Evolutionary conservation across 35 echinoderm and acorn worm species (phyloP).

Genomic region (Heliocidaris erythrogramma): DNA sequence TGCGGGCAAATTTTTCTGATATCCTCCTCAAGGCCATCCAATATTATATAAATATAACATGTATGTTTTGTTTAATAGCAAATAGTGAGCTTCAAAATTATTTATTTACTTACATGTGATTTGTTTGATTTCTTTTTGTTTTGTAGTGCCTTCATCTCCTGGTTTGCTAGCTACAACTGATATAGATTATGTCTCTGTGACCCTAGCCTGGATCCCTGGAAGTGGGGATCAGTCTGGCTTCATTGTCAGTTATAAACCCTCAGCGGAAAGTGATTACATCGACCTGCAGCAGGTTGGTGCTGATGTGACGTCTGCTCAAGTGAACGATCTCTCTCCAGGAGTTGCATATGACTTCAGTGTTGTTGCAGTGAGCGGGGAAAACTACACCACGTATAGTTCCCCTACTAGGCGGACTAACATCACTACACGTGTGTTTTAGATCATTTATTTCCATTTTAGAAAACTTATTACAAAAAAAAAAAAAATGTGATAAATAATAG

Average conservation of each 20-base stretch:
- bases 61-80: too few relatives aligned
- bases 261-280: not conserved
- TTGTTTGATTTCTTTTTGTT: too few relatives aligned
- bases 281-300: not conserved
- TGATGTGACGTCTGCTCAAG: not conserved
- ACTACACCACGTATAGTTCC: not conserved
- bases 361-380: not conserved
- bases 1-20: too few relatives aligned
- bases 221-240: not conserved
- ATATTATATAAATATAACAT: too few relatives aligned
- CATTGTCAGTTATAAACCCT: not conserved
- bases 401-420: not conserved
- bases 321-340: not conserved
- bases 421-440: not conserved
- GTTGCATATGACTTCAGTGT: not conserved
- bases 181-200: not conserved
- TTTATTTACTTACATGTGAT: too few relatives aligned
- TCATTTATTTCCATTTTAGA: too few relatives aligned
- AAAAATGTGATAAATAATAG: not conserved
- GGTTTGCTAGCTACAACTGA: too few relatives aligned
- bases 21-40: too few relatives aligned
- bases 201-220: not conserved
- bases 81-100: too few relatives aligned
- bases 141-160: too few relatives aligned
- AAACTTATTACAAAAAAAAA: not conserved